Evolutionary conservation across 2,113 vertebrate species (phyloP), one percentile per base, ranked within the genome.

Genomic region (Psittacula cyanocephala): DNA sequence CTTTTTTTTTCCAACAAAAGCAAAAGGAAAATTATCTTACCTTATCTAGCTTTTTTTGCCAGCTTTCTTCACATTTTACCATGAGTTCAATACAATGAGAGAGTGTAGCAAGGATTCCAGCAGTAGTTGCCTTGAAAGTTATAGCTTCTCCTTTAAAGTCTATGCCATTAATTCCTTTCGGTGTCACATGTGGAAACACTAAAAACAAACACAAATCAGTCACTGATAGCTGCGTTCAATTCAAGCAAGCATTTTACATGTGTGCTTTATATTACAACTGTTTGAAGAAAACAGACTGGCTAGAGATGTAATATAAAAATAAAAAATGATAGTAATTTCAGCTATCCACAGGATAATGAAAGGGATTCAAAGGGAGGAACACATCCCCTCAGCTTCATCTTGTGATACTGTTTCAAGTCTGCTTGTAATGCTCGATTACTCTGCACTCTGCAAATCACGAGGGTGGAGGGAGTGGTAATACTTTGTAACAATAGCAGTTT

Each of bases 81-180:
- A 99, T 99, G 86, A 99, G 98, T 72, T 99, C 99, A 86, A 99
- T 99, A 97, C 99, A 99, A 95, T 99, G 99, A 85, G 99, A 99
- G 50, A 99, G 98, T 3, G 99, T 99, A 57, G 99, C 99, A 86
- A 99, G 98, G 86, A 99, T 99, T 76, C 99, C 99, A 71, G 99
- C 99, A 76, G 99, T 99, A 59, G 99, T 99, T 95, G 99, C 99
- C 97, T 99, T 99, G 96, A 99, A 99, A 83, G 99, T 99, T 98
- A 99, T 99, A 74, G 99, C 99, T 97, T 99, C 99, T 12, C 99
- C 99, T 98, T 99, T 99, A 95, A 99, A 99, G 97, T 99, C 99
- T 96, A 99, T 99, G 59, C 99, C 99, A 93, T 99, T 99, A 91
- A 99, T 98, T 86, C 98, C 98, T 98, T 99, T 99, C 33, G 98